phyloP scores from a whole-genome alignment of 1,140 invertebrate genomes.

The Drosophila persimilis region DNA sequence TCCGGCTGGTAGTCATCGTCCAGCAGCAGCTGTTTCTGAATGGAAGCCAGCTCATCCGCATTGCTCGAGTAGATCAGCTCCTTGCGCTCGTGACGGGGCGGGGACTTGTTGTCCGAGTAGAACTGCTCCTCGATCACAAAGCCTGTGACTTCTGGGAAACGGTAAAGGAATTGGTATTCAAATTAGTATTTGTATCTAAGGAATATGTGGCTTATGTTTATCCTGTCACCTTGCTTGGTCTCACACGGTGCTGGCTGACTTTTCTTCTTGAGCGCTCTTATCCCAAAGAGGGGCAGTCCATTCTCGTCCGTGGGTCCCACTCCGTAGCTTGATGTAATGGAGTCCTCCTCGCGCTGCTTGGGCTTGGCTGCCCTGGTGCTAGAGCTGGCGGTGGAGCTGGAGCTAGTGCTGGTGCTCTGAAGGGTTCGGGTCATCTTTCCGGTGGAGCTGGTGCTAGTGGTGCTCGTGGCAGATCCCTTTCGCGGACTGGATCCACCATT shows the following conservation, averaged over 20 bases:
- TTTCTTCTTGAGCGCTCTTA: constrained; percentile 88
- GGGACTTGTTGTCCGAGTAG: constrained; percentile 87
- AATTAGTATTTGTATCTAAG: too few relatives aligned
- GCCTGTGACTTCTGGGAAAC: constrained; percentile 85
- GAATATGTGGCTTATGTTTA: too few relatives aligned
- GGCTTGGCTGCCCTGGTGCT: constrained; percentile 59
- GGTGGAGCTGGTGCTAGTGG: constrained; percentile 40
- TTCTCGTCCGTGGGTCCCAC: constrained; percentile 91
- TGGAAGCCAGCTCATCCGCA: constrained; percentile 84
- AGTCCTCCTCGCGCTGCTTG: constrained; percentile 77
- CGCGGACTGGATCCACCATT: constrained; percentile 22
- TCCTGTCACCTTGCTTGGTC: constrained; percentile 83
- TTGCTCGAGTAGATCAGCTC: constrained; percentile 87
- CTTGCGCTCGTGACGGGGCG: constrained; percentile 87
- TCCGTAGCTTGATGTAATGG: constrained; percentile 91
- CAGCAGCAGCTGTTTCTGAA: constrained; percentile 53
- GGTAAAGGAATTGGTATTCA: background rate
- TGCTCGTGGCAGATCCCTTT: constrained; percentile 48
- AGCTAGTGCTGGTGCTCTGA: constrained; percentile 39
- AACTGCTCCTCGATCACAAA: constrained; percentile 87
- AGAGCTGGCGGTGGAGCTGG: constrained; percentile 82
- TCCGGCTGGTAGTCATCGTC: constrained; percentile 35
- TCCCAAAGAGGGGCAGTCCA: constrained; percentile 89
- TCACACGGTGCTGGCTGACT: constrained; percentile 81
- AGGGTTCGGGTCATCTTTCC: constrained; percentile 44